These are phyloP conservation scores for Melinaea menophilus DNA, from an alignment of 2,888 invertebrate species.

Conservation along the genomic window DNA sequence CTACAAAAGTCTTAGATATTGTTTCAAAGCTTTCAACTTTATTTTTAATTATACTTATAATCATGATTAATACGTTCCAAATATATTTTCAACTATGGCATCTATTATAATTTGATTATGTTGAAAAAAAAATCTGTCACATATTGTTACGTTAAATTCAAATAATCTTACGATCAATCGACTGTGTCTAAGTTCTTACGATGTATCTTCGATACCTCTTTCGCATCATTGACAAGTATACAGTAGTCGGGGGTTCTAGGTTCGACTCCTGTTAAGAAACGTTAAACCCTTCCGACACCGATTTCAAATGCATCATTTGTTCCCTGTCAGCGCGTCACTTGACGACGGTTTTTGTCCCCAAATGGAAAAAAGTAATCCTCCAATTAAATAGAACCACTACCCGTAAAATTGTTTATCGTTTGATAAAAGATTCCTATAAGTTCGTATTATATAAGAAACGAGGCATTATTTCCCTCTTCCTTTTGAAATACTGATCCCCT, in stretches of 20 bases:
- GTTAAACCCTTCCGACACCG: conserved; percentile 34
- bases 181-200: neutral
- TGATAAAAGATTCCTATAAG: conserved; percentile 47
- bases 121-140: neutral
- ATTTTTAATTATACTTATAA: neutral
- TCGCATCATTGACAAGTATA: conserved; percentile 16
- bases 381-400: conserved; percentile 71
- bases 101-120: conserved; percentile 9
- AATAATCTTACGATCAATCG: neutral
- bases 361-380: conserved; percentile 67
- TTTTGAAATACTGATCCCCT: conserved; percentile 8
- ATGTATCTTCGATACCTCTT: neutral
- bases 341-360: conserved; percentile 62
- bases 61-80: conserved; percentile 11
- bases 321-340: conserved; percentile 59
- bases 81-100: conserved; percentile 8
- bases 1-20: too few species aligned
- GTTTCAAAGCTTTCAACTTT: too few species aligned
- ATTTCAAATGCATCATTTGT: conserved; percentile 67
- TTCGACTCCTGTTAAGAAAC: conserved; percentile 24
- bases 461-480: conserved; percentile 24
- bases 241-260: conserved; percentile 9
- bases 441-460: conserved; percentile 25
- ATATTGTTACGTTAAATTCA: conserved; percentile 2
- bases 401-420: conserved; percentile 75